Conservation (phyloP, 1,140 invertebrate genomes). For the Lethrus apterus region DNA sequence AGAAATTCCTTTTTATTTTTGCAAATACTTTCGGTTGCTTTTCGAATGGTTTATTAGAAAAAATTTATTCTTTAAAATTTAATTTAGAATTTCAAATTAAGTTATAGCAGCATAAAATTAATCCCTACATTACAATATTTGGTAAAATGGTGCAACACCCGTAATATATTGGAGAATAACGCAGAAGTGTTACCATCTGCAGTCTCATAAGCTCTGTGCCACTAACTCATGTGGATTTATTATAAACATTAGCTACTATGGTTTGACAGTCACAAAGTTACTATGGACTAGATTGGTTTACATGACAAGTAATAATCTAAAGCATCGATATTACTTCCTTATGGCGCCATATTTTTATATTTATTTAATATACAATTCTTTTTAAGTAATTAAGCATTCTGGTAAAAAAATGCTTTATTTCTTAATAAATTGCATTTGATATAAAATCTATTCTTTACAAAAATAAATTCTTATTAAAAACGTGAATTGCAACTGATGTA, state of each 20-base stretch:
- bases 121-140: conserved; percentile 10
- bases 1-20: neutral
- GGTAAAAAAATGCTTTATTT: too few relatives aligned
- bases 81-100: neutral
- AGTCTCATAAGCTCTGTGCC: conserved; percentile 13
- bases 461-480: too few relatives aligned
- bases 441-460: too few relatives aligned
- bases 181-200: conserved; percentile 10
- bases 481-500: too few relatives aligned
- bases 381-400: too few relatives aligned
- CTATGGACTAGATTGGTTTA: conserved; percentile 13
- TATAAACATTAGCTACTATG: conserved; percentile 3
- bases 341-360: neutral
- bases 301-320: conserved; percentile 13
- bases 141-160: conserved; percentile 15
- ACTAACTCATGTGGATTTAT: conserved; percentile 11
- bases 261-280: conserved; percentile 11
- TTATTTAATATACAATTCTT: neutral
- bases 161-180: conserved; percentile 13
- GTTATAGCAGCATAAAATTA: conserved; percentile 6
- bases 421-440: too few relatives aligned
- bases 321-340: too few relatives aligned
- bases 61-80: neutral
- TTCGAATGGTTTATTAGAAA: neutral
- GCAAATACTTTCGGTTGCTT: neutral